These are phyloP conservation scores for Pyrrhia umbra DNA, from an alignment of 2,888 invertebrate species.

Conservation along the genomic window DNA sequence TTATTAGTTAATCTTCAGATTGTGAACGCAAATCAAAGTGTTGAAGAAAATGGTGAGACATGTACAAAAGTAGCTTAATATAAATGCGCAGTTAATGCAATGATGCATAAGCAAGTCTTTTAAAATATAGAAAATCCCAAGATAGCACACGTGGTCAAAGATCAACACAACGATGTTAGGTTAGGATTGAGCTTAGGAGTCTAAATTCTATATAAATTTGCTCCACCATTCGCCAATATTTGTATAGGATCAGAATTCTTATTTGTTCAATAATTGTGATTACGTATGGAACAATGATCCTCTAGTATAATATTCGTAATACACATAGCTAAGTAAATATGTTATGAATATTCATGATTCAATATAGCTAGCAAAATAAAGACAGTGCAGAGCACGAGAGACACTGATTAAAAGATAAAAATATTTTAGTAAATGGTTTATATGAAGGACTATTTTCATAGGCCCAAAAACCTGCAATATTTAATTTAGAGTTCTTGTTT, in stretches of 20 bases:
- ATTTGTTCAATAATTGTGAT: constrained; percentile 55
- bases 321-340: constrained; percentile 10
- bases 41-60: too few species aligned
- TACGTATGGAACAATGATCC: constrained; percentile 45
- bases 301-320: constrained; percentile 21
- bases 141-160: constrained; percentile 27
- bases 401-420: neutral
- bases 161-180: constrained; percentile 49
- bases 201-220: constrained; percentile 58
- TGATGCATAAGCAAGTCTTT: constrained; percentile 10
- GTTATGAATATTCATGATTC: constrained; percentile 20
- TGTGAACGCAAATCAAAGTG: too few species aligned
- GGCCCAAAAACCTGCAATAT: neutral
- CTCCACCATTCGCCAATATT: constrained; percentile 34
- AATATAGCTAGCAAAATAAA: neutral
- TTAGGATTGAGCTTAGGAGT: constrained; percentile 58
- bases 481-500: neutral
- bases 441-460: neutral
- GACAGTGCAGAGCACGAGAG: neutral
- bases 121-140: constrained; percentile 15
- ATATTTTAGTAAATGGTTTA: neutral
- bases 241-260: constrained; percentile 49
- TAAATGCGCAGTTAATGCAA: neutral
- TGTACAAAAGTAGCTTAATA: neutral
- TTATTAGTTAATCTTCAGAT: too few species aligned